Conservation (phyloP, 2,113 vertebrate genomes). For the Otocyon megalotis region DNA sequence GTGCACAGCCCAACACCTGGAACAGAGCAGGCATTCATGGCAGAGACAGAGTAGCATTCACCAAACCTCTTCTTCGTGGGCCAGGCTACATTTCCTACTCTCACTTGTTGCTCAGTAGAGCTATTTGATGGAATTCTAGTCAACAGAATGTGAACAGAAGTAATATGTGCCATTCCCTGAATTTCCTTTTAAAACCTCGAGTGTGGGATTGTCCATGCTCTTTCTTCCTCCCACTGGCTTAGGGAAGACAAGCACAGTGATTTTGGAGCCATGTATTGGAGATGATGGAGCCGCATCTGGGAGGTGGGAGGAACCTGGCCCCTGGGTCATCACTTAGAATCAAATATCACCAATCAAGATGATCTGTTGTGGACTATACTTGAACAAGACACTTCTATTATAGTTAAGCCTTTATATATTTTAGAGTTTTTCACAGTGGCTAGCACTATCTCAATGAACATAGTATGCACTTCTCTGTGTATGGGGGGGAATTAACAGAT, state of each 20-base stretch:
- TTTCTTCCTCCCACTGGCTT: neutral
- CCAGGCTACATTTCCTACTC: neutral
- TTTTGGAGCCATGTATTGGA: neutral
- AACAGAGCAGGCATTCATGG: neutral
- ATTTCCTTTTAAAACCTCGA: neutral
- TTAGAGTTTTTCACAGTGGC: neutral
- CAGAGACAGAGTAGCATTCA: neutral
- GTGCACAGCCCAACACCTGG: neutral
- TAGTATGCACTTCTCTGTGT: neutral
- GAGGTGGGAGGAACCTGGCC: neutral
- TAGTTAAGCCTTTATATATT: neutral
- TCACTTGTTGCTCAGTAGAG: neutral
- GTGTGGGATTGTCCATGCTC: neutral
- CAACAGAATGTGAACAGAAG: neutral
- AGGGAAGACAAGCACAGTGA: neutral
- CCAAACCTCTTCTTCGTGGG: neutral
- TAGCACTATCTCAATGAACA: neutral
- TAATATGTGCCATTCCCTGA: neutral
- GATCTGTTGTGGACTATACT: neutral
- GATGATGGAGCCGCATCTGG: neutral
- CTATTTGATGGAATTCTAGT: neutral
- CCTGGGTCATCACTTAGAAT: neutral
- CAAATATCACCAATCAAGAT: neutral
- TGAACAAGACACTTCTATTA: neutral
- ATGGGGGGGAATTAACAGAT: neutral